These are phyloP conservation scores for Caenorhabditis brenneri DNA, from an alignment of 1,140 invertebrate species.

Conservation along the genomic window DNA sequence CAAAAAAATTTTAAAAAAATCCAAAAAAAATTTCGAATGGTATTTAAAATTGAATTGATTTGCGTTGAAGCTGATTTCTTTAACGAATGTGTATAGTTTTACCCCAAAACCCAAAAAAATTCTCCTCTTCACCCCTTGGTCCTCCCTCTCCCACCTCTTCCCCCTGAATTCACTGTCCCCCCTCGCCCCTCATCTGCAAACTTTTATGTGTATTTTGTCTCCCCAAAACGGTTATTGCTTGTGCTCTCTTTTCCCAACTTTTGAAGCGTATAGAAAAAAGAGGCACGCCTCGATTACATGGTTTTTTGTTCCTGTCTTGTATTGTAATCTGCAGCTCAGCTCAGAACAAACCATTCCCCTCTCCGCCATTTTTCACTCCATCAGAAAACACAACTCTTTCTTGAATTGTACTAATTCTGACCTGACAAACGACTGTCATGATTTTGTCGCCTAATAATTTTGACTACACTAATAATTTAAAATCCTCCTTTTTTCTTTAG, in stretches of 20 bases:
- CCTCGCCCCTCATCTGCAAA: not conserved
- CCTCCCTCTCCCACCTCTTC: not conserved
- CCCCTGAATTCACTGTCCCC: not conserved
- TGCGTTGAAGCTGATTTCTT: constrained; percentile 38
- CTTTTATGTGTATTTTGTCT: not conserved
- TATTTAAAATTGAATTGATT: constrained; percentile 15
- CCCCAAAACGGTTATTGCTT: not conserved
- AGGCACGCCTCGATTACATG: not conserved
- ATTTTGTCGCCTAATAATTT: not conserved
- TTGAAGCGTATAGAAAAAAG: not conserved
- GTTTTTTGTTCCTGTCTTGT: constrained; percentile 21
- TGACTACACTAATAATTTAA: not conserved
- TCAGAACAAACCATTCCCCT: not conserved
- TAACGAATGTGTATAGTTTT: constrained; percentile 34
- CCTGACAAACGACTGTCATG: too few relatives aligned
- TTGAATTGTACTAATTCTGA: not conserved
- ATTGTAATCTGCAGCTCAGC: constrained; percentile 16
- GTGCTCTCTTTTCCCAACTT: too few relatives aligned
- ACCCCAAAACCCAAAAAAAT: not conserved
- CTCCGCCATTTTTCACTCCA: not conserved
- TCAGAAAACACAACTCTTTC: not conserved
- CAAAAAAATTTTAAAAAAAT: not conserved
- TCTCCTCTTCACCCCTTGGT: not conserved
- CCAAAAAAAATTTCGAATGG: not conserved
- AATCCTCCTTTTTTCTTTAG: not conserved